Percentiles rank a stretch among this genome's conserved stretches.
These are phyloP conservation scores for Ctenochaetus hawaiiensis DNA, from an alignment of 2,797 vertebrate genomes.

Conservation along the genomic window DNA sequence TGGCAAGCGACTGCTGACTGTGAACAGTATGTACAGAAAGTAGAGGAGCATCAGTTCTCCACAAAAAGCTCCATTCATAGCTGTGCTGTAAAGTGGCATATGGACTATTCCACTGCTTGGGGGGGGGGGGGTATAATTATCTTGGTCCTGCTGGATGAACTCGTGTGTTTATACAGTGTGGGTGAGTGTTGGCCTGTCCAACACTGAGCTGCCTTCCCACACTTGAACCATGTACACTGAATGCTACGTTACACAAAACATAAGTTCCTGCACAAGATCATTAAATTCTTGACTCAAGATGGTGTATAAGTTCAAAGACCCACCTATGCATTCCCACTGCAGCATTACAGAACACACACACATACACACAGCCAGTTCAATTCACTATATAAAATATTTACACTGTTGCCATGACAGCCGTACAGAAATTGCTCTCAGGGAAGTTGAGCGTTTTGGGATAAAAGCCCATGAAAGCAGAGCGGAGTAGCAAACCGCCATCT, in stretches of 20 bases:
- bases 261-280: conserved; percentile 4
- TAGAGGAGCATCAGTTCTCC: conserved; percentile 15
- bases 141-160: conserved; percentile 58
- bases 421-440: conserved; percentile 60
- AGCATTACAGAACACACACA: conserved; percentile 26
- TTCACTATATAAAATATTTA: conserved; percentile 79
- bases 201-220: background rate
- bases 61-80: conserved; percentile 66
- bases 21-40: conserved; percentile 8
- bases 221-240: conserved; percentile 5
- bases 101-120: conserved; percentile 53
- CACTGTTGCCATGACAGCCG: conserved; percentile 72
- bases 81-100: conserved; percentile 42
- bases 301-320: conserved; percentile 36
- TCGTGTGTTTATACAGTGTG: conserved; percentile 44
- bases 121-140: conserved; percentile 56
- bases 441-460: conserved; percentile 62
- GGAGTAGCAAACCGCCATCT: conserved; percentile 12
- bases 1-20: background rate
- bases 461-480: conserved; percentile 53
- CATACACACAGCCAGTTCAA: conserved; percentile 33
- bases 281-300: conserved; percentile 12
- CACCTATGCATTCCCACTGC: conserved; percentile 18
- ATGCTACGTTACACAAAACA: conserved; percentile 9
- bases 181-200: conserved; percentile 23